Evolutionary conservation across 2,888 invertebrate genomes (phyloP).

Genomic region (Calliopum simillimum): DNA sequence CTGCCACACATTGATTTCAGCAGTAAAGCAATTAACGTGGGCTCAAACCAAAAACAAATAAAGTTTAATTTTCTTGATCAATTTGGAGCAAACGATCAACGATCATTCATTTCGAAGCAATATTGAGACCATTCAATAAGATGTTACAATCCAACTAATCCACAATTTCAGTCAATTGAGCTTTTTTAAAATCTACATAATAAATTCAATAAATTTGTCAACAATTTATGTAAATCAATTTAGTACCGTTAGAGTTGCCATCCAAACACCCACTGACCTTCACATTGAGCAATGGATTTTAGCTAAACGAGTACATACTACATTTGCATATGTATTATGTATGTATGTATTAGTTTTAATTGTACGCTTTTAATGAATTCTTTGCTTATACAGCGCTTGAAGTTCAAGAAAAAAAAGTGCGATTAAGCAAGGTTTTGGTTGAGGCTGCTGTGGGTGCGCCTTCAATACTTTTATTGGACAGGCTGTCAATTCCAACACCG

Average conservation of each 20-base stretch:
- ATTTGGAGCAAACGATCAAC: background rate
- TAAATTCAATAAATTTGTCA: too few relatives aligned
- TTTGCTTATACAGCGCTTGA: constrained; percentile 5
- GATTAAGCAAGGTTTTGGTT: background rate
- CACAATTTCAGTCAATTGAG: too few relatives aligned
- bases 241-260: too few relatives aligned
- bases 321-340: too few relatives aligned
- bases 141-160: background rate
- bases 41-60: background rate
- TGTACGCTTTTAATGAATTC: background rate
- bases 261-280: too few relatives aligned
- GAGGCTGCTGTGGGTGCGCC: constrained; percentile 20
- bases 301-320: too few relatives aligned
- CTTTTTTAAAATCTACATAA: too few relatives aligned
- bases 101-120: background rate
- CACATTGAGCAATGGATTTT: too few relatives aligned
- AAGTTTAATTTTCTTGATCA: background rate
- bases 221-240: too few relatives aligned
- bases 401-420: background rate
- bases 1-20: background rate
- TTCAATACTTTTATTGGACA: constrained; percentile 4
- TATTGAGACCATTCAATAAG: background rate
- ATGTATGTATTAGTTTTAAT: too few relatives aligned
- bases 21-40: background rate
- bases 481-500: background rate